These are phyloP conservation scores for Sphaerophoria taeniata DNA, from an alignment of 2,888 invertebrate species.

Conservation along the genomic window DNA sequence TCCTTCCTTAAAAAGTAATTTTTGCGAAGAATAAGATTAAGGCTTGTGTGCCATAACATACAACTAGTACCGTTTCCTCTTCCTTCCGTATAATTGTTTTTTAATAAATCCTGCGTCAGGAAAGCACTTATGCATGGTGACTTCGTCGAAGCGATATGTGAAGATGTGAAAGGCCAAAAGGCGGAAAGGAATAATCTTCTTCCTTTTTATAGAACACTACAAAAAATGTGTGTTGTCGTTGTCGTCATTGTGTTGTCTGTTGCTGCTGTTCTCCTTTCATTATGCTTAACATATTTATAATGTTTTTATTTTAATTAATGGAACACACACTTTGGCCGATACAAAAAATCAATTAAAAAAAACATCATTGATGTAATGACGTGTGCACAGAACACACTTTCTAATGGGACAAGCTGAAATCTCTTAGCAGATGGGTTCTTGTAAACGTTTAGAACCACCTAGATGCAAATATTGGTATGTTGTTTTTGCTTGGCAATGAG, in stretches of 20 bases:
- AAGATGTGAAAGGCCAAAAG: constrained; percentile 63
- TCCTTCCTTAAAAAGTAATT: not conserved
- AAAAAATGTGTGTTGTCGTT: not conserved
- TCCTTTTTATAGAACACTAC: constrained; percentile 46
- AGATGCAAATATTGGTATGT: not conserved
- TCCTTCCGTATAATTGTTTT: constrained; percentile 55
- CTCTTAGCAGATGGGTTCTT: constrained; percentile 1
- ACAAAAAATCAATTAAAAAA: constrained; percentile 61
- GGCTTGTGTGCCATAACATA: not conserved
- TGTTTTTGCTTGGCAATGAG: constrained; percentile 33
- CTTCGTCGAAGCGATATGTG: constrained; percentile 23
- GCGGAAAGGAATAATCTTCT: constrained; percentile 63
- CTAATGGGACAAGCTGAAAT: constrained; percentile 41
- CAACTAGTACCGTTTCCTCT: not conserved
- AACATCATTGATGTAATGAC: constrained; percentile 49
- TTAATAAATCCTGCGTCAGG: constrained; percentile 73
- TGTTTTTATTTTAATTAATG: constrained; percentile 40
- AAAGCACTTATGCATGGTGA: constrained; percentile 31
- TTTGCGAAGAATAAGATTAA: not conserved
- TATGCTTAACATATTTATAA: constrained; percentile 13
- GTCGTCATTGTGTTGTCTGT: constrained; percentile 53
- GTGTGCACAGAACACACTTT: constrained; percentile 19
- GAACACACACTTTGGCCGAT: constrained; percentile 18
- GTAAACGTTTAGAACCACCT: not conserved
- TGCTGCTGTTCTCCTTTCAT: constrained; percentile 48